These are phyloP conservation scores for Tetanocera ferruginea DNA, from an alignment of 2,888 invertebrate genomes.

Conservation along the genomic window DNA sequence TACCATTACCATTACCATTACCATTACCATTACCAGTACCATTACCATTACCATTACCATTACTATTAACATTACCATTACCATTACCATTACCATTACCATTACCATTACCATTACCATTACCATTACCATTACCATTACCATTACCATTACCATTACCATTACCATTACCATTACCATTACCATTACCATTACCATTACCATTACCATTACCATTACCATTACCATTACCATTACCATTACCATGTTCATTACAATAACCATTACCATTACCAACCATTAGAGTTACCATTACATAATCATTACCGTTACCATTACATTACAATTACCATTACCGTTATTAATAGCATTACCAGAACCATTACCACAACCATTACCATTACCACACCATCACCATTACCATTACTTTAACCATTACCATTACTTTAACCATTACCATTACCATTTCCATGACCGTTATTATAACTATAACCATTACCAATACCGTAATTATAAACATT, in stretches of 20 bases:
- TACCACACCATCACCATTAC: no score
- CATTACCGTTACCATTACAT: constrained; percentile 4
- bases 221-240: not conserved
- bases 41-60: constrained; percentile 22
- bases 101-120: constrained; percentile 12
- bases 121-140: constrained; percentile 11
- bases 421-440: not conserved
- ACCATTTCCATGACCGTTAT: not conserved
- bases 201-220: constrained; percentile 13
- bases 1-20: constrained; percentile 20
- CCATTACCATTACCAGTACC: constrained; percentile 13
- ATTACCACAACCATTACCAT: not conserved
- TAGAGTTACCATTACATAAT: not conserved
- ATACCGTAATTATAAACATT: not conserved
- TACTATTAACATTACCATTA: constrained; percentile 14
- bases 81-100: constrained; percentile 17
- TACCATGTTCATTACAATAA: not conserved
- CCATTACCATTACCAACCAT: not conserved
- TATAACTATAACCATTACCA: not conserved
- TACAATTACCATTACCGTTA: constrained; percentile 2
- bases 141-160: constrained; percentile 10
- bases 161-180: constrained; percentile 14
- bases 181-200: constrained; percentile 14
- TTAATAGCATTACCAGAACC: not conserved
- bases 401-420: no score